phyloP scores from a whole-genome alignment of 2,797 vertebrate genomes.

The Pipistrellus kuhlii region DNA sequence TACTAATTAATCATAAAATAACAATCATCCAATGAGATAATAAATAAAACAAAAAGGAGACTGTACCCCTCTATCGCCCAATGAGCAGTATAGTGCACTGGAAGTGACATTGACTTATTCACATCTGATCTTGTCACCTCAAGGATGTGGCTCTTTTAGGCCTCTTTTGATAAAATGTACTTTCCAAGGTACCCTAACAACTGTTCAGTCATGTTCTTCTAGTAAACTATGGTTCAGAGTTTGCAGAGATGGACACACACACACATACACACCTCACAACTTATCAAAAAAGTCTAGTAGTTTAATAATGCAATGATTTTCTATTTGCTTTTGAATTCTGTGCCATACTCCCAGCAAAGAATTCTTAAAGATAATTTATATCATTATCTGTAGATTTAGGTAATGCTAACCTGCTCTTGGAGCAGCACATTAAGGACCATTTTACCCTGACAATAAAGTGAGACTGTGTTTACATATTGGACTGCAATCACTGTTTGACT shows the following conservation, averaged over 20 bases:
- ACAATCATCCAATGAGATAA: constrained; percentile 63
- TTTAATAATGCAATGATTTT: constrained; percentile 77
- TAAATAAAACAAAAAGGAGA: constrained; percentile 43
- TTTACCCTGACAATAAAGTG: constrained; percentile 85
- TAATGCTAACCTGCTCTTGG: constrained; percentile 83
- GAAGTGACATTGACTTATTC: constrained; percentile 46
- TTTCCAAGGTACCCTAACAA: constrained; percentile 66
- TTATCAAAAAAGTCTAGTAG: constrained; percentile 72
- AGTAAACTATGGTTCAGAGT: background rate
- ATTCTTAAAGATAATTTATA: constrained; percentile 84
- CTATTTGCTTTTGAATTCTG: constrained; percentile 78
- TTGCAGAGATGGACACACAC: constrained; percentile 54
- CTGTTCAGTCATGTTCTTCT: constrained; percentile 58
- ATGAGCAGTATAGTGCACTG: background rate
- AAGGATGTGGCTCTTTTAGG: constrained; percentile 32
- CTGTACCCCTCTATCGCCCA: background rate
- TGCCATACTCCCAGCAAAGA: constrained; percentile 75
- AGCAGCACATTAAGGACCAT: constrained; percentile 85
- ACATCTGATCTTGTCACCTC: constrained; percentile 58
- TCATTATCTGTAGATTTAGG: constrained; percentile 81
- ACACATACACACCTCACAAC: constrained; percentile 40
- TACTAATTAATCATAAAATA: background rate
- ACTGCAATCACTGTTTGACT: constrained; percentile 85
- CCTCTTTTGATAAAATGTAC: constrained; percentile 52
- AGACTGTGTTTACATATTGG: constrained; percentile 84